Base-by-base conservation (phyloP, 53 echinoderm and acorn worm genomes). In the Henricia sp. region DNA sequence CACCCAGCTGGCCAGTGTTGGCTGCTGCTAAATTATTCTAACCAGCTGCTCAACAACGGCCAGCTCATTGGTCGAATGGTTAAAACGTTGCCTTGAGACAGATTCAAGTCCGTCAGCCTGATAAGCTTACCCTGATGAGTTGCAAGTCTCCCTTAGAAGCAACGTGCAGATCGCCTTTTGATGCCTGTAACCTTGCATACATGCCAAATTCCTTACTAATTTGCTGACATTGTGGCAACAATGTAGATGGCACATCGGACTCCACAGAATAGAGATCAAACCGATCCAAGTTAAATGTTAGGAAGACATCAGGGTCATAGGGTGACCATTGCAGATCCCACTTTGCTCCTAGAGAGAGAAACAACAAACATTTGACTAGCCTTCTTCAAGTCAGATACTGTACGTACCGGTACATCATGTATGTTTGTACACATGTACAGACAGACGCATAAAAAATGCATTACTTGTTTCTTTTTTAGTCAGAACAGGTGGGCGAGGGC, bases 261-360 rank as follows among this genome's bases (percentile, higher is more conserved):
- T 62, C 83, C 58, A 93, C 76, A 19, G 52, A 48, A 42, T 84
- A 90, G 27, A 90, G 72, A 48, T 93, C 93, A 37, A 42, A 58
- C 10, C 84, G 87, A 66, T 87, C 93, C 3, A 87, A 32, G 17
- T 77, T 77, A 58, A 90, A 93, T 4, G 90, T 74, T 40, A 93
- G 50, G 51, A 93, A 93, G 14, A 82, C 64, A 66, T 90, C 90
- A 0, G 87, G 84, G 52, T 90, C 87, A 6, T 84, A 55, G 3
- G 87, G 87, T 32, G 90, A 87, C 93, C 93, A 93, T 63, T 90
- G 87, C n/a, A 93, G 74, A 29, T 93, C 93, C 89, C 92, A 92
- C 63, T 92, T 89, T 12, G 25, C 63, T 48, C 30, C 80, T 80
- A 64, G 46, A 48, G 35, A 34, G 4, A 58, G 29, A 58, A 1